phyloP scores from a whole-genome alignment of 2,113 vertebrate genomes.

The Nerophis lumbriciformis region DNA sequence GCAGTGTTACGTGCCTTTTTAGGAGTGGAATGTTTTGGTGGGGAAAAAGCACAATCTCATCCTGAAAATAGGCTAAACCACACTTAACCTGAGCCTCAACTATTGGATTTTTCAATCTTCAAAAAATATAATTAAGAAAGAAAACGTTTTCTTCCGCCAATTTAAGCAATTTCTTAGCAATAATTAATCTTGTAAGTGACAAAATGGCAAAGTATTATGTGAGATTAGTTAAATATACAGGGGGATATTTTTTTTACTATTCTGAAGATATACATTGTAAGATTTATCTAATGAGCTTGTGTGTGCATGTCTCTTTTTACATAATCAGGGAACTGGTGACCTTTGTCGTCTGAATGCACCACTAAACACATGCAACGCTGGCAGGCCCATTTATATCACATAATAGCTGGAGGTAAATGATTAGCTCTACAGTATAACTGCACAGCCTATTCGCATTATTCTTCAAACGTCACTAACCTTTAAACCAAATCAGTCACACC shows the following conservation, averaged over 20 bases:
- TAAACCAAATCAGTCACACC: background rate
- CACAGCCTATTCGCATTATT: background rate
- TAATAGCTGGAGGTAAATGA: constrained; percentile 14
- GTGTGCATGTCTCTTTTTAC: constrained; percentile 30
- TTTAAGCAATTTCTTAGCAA: background rate
- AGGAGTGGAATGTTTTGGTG: constrained; percentile 17
- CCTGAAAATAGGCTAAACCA: constrained; percentile 30
- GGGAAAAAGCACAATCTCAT: constrained; percentile 11
- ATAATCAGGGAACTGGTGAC: constrained; percentile 43
- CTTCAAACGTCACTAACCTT: background rate
- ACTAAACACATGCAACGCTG: constrained; percentile 10
- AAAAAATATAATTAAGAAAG: constrained; percentile 6
- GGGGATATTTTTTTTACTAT: background rate
- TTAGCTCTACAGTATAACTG: constrained; percentile 4
- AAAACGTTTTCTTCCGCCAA: constrained; percentile 3
- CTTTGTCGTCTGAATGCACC: constrained; percentile 42
- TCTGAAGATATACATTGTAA: background rate
- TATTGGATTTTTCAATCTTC: constrained; percentile 2
- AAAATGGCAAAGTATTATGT: constrained; percentile 11
- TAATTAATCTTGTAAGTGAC: background rate
- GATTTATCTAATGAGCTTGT: constrained; percentile 8
- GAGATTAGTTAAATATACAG: constrained; percentile 3
- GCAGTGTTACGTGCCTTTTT: constrained; percentile 39
- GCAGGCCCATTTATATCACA: constrained; percentile 15
- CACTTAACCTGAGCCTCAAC: constrained; percentile 22